Percentiles rank a stretch among this genome's conserved stretches.
Conservation (phyloP, 2,888 invertebrate genomes). For the Perizoma affinitatum region DNA sequence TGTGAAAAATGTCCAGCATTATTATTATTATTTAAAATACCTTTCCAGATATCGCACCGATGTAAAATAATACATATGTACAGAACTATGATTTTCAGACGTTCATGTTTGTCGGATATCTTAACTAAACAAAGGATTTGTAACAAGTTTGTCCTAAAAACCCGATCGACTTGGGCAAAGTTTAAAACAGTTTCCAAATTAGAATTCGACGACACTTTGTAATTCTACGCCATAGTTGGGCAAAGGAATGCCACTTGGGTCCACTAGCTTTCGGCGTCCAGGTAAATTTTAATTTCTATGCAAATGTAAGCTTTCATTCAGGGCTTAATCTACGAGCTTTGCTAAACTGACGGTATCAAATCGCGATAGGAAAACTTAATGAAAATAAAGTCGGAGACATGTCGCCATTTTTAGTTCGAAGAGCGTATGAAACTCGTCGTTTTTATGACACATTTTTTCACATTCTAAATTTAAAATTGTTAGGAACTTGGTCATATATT, state of each 20-base stretch:
- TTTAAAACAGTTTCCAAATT: slow-evolving; percentile 52
- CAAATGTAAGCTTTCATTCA: slow-evolving; percentile 80
- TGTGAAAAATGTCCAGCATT: too few relatives aligned
- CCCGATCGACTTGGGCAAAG: slow-evolving; percentile 2
- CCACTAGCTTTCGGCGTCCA: slow-evolving; percentile 69
- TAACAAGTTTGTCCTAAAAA: slow-evolving; percentile 28
- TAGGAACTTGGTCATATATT: too few relatives aligned
- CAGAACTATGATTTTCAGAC: too few relatives aligned
- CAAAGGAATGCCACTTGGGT: slow-evolving; percentile 71
- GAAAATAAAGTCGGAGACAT: slow-evolving; percentile 61
- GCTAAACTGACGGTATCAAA: slow-evolving; percentile 68
- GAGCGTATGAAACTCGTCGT: background rate
- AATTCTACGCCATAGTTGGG: slow-evolving; percentile 58
- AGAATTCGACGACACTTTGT: slow-evolving; percentile 54
- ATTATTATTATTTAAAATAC: too few relatives aligned
- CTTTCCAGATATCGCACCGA: too few relatives aligned
- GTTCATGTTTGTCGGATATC: too few relatives aligned
- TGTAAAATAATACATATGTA: too few relatives aligned
- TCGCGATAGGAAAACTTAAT: slow-evolving; percentile 75
- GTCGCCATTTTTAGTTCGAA: slow-evolving; percentile 32
- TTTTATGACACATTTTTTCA: background rate
- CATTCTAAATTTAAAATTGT: too few relatives aligned
- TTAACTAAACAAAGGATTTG: too few relatives aligned
- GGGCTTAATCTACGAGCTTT: slow-evolving; percentile 77
- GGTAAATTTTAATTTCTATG: slow-evolving; percentile 84